Conservation (phyloP, 2,113 vertebrate species). For the Pterophyllum scalare region DNA sequence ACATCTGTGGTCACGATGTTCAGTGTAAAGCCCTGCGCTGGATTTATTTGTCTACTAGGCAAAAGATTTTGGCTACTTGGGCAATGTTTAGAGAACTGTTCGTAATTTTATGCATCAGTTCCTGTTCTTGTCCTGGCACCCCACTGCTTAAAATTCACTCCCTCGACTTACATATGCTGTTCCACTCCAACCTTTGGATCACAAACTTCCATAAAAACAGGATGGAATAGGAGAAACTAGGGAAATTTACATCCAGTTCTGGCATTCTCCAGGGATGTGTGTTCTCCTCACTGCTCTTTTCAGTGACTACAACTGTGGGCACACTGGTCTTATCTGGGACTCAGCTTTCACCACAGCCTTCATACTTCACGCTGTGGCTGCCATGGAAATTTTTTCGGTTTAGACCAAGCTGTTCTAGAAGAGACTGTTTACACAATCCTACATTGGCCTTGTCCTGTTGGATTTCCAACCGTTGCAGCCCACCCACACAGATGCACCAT, state of each 20-base stretch:
- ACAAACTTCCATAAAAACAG: neutral
- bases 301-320: neutral
- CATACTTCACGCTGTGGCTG: neutral
- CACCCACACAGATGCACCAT: neutral
- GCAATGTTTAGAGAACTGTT: conserved; percentile 10
- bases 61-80: conserved; percentile 29
- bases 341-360: neutral
- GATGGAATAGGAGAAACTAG: neutral
- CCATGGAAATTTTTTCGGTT: neutral
- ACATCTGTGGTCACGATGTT: neutral
- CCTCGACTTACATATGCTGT: neutral
- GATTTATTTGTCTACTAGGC: conserved; percentile 5
- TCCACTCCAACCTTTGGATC: neutral
- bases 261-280: neutral
- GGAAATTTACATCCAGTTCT: neutral
- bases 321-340: neutral
- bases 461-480: conserved; percentile 1
- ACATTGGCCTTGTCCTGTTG: neutral
- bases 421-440: conserved; percentile 9
- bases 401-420: neutral
- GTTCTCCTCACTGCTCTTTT: conserved; percentile 2
- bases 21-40: neutral
- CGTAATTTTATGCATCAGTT: neutral
- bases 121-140: neutral
- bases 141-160: neutral